Evolutionary conservation across 2,113 vertebrate species (phyloP).

Genomic region (Cyphomyrus plagiostoma): DNA sequence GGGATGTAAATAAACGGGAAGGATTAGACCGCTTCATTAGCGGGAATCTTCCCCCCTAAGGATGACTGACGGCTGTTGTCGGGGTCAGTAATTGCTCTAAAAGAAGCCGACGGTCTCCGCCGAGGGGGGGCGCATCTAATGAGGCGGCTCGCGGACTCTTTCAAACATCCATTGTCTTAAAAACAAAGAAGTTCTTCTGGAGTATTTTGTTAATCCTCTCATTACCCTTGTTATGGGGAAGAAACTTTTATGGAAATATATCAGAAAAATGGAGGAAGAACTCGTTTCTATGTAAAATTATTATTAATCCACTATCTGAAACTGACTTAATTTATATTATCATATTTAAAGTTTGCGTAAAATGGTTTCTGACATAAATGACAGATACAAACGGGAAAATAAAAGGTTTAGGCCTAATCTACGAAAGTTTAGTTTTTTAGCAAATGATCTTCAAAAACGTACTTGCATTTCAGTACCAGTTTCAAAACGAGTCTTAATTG

Average conservation of each 20-base stretch:
- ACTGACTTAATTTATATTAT: background rate
- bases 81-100: slow-evolving; percentile 74
- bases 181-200: slow-evolving; percentile 65
- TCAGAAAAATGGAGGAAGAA: background rate
- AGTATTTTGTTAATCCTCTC: slow-evolving; percentile 65
- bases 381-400: background rate
- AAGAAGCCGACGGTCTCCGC: slow-evolving; percentile 58
- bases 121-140: slow-evolving; percentile 52
- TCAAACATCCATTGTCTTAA: slow-evolving; percentile 61
- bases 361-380: background rate
- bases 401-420: background rate
- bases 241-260: slow-evolving; percentile 8
- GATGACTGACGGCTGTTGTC: slow-evolving; percentile 80
- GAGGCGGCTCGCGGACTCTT: slow-evolving; percentile 54
- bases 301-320: slow-evolving; percentile 3
- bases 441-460: background rate
- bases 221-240: slow-evolving; percentile 52
- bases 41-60: slow-evolving; percentile 76
- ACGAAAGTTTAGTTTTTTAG: background rate
- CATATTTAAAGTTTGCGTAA: background rate
- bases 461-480: background rate
- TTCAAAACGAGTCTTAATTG: background rate
- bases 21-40: slow-evolving; percentile 78
- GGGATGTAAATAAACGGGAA: slow-evolving; percentile 63
- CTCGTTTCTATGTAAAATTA: slow-evolving; percentile 22